A percentile compares a stretch with the other conserved stretches of the same genome.
phyloP scores from a whole-genome alignment of 2,888 invertebrate genomes.

The Acronicta leporina region DNA sequence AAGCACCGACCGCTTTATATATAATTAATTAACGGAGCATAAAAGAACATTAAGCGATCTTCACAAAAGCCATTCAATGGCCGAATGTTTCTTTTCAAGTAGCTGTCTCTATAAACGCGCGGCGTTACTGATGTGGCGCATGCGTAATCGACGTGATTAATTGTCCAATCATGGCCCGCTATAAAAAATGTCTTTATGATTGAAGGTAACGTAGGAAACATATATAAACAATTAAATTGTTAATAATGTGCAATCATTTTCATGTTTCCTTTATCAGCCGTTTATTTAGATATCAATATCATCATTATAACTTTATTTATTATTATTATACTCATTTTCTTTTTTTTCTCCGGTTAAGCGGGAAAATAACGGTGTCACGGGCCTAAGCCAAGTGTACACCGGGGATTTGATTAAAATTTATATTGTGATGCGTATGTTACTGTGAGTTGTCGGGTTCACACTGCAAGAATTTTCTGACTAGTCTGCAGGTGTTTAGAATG shows the following conservation, averaged over 20 bases:
- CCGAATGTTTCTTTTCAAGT: conserved; percentile 75
- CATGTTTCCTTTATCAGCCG: neutral
- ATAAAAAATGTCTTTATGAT: conserved; percentile 53
- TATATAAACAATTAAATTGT: conserved; percentile 22
- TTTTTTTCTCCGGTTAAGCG: too few species aligned
- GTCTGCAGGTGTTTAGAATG: too few species aligned
- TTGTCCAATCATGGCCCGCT: conserved; percentile 65
- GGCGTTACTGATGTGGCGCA: conserved; percentile 78
- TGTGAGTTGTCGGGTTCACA: too few species aligned
- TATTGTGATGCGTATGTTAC: too few species aligned
- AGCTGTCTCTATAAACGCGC: conserved; percentile 75
- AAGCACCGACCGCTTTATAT: conserved; percentile 75
- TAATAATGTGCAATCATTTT: conserved; percentile 6
- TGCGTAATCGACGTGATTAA: conserved; percentile 75
- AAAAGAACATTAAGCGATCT: conserved; percentile 70
- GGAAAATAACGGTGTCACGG: too few species aligned
- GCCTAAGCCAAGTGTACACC: too few species aligned
- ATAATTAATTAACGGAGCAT: conserved; percentile 83
- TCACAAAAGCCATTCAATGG: conserved; percentile 73
- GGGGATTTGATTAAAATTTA: too few species aligned
- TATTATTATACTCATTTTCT: too few species aligned
- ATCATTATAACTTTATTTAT: too few species aligned
- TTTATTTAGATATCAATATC: too few species aligned
- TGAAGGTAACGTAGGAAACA: conserved; percentile 35
- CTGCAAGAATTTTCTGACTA: too few species aligned